Evolutionary conservation across 2,113 vertebrate genomes (phyloP).

Genomic region (Sylvicapra grimmia): DNA sequence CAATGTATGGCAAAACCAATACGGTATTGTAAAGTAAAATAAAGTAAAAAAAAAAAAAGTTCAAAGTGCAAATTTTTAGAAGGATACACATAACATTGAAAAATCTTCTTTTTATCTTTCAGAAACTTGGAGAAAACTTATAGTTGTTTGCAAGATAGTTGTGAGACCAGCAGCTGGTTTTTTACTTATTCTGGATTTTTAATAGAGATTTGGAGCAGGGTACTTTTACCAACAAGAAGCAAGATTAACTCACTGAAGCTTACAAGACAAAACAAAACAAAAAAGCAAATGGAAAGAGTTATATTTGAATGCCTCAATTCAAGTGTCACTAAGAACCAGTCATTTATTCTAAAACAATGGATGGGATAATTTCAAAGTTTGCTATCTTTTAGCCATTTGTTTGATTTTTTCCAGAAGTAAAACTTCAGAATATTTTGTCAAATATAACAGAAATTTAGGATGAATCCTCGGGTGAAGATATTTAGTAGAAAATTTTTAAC

Average conservation of each 20-base stretch:
- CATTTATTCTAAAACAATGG: not conserved
- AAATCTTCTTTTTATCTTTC: not conserved
- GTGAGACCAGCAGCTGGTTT: not conserved
- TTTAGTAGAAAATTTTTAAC: not conserved
- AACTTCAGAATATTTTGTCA: not conserved
- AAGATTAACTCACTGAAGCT: not conserved
- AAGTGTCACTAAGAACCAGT: not conserved
- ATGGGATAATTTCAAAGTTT: not conserved
- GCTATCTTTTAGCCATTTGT: not conserved
- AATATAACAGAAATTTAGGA: not conserved
- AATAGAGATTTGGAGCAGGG: not conserved
- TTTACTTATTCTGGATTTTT: not conserved
- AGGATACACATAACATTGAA: not conserved
- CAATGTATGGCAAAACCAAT: too few relatives aligned
- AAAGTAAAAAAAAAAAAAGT: too few relatives aligned
- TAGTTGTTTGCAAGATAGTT: not conserved
- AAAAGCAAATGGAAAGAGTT: not conserved
- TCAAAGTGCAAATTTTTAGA: not conserved
- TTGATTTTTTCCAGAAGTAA: not conserved
- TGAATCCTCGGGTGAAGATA: not conserved
- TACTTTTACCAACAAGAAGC: not conserved
- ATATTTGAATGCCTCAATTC: not conserved
- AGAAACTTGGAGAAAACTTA: not conserved
- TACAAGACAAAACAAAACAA: not conserved
- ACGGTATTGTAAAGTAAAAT: too few relatives aligned